phyloP scores from a whole-genome alignment of 2,113 vertebrate genomes.

The Phyllostomus discolor region DNA sequence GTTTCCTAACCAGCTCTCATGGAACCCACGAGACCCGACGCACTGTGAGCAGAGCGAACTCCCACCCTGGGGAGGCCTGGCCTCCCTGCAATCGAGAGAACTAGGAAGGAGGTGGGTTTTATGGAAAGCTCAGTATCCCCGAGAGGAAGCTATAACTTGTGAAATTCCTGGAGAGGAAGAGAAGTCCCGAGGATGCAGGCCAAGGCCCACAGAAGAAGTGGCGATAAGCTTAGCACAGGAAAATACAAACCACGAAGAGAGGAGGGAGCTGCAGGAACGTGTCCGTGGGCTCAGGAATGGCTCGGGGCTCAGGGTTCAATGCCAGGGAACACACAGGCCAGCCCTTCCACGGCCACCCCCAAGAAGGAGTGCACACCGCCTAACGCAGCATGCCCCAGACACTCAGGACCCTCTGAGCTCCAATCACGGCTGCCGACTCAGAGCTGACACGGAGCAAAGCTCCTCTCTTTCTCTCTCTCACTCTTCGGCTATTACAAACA shows the following conservation, averaged over 20 bases:
- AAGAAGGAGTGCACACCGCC: not conserved
- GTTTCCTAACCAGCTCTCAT: not conserved
- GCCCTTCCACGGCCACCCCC: not conserved
- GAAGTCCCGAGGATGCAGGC: not conserved
- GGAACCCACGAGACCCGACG: not conserved
- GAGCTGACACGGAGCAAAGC: not conserved
- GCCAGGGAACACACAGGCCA: not conserved
- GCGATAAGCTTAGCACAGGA: not conserved
- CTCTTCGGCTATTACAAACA: not conserved
- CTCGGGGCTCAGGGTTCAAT: not conserved
- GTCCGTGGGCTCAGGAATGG: not conserved
- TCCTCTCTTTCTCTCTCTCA: not conserved
- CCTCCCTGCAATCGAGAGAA: not conserved
- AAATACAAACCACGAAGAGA: not conserved
- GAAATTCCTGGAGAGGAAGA: not conserved
- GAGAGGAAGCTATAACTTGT: not conserved
- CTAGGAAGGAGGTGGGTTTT: not conserved
- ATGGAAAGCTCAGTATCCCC: not conserved
- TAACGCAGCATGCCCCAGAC: not conserved
- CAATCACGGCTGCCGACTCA: slow-evolving; percentile 7
- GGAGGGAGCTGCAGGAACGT: not conserved
- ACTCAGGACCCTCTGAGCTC: not conserved
- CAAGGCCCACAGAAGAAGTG: not conserved
- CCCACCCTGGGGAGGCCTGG: not conserved
- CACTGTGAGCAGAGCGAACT: not conserved